These are phyloP conservation scores for Drosophila colorata DNA, from an alignment of 2,888 invertebrate species.

Conservation along the genomic window DNA sequence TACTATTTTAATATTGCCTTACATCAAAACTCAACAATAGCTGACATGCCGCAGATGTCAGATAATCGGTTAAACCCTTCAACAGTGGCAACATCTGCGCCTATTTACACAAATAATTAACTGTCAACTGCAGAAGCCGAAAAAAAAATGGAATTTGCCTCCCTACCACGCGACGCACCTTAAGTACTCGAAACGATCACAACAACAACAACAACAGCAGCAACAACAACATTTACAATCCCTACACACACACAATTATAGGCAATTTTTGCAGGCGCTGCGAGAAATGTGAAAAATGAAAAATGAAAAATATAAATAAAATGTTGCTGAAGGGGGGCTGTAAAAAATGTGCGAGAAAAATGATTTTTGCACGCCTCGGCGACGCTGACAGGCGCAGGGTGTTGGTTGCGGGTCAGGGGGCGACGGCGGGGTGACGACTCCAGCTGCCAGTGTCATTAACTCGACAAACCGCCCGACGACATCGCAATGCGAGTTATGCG, in stretches of 20 bases:
- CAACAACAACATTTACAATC: no score
- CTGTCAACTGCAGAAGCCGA: constrained; percentile 68
- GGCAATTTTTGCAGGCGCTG: constrained; percentile 61
- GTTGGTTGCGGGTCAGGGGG: background rate
- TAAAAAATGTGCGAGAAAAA: constrained; percentile 71
- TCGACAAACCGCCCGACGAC: constrained; percentile 71
- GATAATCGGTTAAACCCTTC: constrained; percentile 57
- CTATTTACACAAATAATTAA: constrained; percentile 76
- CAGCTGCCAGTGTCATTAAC: constrained; percentile 78
- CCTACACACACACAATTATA: constrained; percentile 44
- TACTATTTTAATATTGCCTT: no score
- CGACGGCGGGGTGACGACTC: constrained; percentile 29
- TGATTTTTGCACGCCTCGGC: constrained; percentile 77
- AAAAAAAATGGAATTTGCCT: constrained; percentile 41
- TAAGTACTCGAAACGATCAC: constrained; percentile 43
- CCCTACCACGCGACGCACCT: constrained; percentile 50
- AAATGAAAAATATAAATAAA: constrained; percentile 70
- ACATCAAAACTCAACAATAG: background rate
- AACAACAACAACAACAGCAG: constrained; percentile 40
- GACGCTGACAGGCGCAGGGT: constrained; percentile 52
- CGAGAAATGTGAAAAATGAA: constrained; percentile 63
- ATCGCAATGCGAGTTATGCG: constrained; percentile 64
- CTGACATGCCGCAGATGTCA: constrained; percentile 38
- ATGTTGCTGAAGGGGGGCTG: constrained; percentile 54
- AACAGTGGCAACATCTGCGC: constrained; percentile 59